Evolutionary conservation across 2,113 vertebrate genomes (phyloP).

Genomic region (Chloropsis hardwickii): DNA sequence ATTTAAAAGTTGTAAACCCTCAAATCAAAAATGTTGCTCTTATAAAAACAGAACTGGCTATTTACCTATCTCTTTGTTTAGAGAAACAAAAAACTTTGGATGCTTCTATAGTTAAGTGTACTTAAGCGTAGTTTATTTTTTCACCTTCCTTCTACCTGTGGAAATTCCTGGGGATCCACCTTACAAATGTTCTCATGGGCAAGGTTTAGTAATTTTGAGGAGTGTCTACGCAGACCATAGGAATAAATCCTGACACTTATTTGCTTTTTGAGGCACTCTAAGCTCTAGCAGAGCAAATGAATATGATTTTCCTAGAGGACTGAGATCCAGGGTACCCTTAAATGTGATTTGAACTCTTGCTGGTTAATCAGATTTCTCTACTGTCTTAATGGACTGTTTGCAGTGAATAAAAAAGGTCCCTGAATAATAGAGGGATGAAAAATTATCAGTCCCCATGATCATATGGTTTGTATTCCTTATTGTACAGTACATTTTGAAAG

Average conservation of each 20-base stretch:
- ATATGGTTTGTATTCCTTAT: not conserved
- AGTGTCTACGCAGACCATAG: not conserved
- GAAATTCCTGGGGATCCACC: not conserved
- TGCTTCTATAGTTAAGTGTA: not conserved
- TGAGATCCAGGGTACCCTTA: not conserved
- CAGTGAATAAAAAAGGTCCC: not conserved
- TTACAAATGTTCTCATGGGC: not conserved
- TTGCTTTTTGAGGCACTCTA: not conserved
- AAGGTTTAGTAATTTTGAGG: not conserved
- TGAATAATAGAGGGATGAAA: not conserved
- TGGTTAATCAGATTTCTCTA: not conserved
- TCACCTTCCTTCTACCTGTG: not conserved
- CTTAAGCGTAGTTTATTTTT: not conserved
- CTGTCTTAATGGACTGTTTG: not conserved
- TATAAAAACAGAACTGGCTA: not conserved
- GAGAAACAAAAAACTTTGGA: not conserved
- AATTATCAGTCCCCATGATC: not conserved
- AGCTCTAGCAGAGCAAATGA: not conserved
- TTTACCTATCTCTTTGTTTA: not conserved
- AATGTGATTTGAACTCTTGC: not conserved
- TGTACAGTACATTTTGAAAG: not conserved
- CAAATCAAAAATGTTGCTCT: not conserved
- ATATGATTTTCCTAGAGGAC: not conserved
- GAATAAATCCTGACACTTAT: not conserved
- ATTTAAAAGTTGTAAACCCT: not conserved